Evolutionary conservation across 1,140 invertebrate genomes (phyloP), one percentile per base, ranked within the genome.

Genomic region (Aricia agestis): DNA sequence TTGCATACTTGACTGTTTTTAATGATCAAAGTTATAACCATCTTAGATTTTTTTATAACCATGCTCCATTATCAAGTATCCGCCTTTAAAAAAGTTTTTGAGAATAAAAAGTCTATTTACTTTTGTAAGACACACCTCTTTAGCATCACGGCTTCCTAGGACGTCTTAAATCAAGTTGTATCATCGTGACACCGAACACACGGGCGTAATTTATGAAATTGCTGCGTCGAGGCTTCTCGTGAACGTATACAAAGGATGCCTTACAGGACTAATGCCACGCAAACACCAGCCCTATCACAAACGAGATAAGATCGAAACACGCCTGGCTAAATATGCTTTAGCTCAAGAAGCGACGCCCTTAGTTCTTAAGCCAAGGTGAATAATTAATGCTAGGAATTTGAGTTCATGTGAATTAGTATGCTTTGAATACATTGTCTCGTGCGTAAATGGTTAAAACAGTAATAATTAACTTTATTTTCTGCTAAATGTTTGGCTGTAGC

Each of bases 191-290:
- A 36, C 36, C 36, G 36, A 7, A 36, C 9, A 36, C 36, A 36
- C 36, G 25, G 74, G 73, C 76, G 80, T 83, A 83, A 84, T 84
- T 84, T 84, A 81, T 79, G 78, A 86, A 82, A 81, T 82, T 82
- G 76, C 75, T 71, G 69, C 76, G 68, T 68, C 71, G 74, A 71
- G 72, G 67, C 69, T 68, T 71, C 59, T 66, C 36, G 73, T 73
- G 68, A 66, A 15, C 52, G 52, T n/a, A 76, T 68, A 77, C 71
- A 76, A 78, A 79, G 74, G 77, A 76, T 68, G 68, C 68, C 52
- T 75, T 52, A 59, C n/a, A 58, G 52, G 52, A 58, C 13, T 17
- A n/a, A 36, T n/a, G 58, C 58, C n/a, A 59, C 15, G 6, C 18
- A 9, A 4, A 17, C n/a, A 59, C 6, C 58, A 17, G 18, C 58